Evolutionary conservation across 23 tunicate species (phyloP).

Genomic region (Halocynthia roretzi): DNA sequence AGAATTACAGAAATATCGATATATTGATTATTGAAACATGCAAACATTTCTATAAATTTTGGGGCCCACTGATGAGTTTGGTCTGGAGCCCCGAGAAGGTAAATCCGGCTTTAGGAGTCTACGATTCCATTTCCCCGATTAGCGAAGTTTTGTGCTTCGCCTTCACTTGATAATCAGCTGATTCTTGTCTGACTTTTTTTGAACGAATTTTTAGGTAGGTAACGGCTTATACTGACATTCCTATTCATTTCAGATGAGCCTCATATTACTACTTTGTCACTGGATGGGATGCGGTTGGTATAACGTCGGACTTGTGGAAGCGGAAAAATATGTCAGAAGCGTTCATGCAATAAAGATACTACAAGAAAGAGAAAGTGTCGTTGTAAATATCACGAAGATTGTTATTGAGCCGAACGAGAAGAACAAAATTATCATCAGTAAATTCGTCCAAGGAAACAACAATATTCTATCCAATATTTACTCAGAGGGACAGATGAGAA

Average conservation of each 20-base stretch:
- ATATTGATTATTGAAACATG: too few relatives aligned
- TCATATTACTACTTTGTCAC: constrained; percentile 58
- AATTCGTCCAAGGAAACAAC: neutral
- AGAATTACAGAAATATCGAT: too few relatives aligned
- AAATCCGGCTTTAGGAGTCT: too few relatives aligned
- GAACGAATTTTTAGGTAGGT: too few relatives aligned
- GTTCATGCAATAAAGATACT: neutral
- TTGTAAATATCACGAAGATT: constrained; percentile 6
- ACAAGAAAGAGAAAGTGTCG: constrained; percentile 4
- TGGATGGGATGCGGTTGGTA: constrained; percentile 96
- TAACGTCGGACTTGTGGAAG: constrained; percentile 27
- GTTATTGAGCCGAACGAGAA: neutral
- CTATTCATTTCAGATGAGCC: constrained; percentile 14
- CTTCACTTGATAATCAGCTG: neutral
- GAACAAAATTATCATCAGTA: neutral
- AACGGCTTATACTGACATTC: too few relatives aligned
- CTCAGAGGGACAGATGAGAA: too few relatives aligned
- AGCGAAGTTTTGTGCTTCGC: too few relatives aligned
- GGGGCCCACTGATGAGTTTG: too few relatives aligned
- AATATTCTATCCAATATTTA: neutral
- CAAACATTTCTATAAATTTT: too few relatives aligned
- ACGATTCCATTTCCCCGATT: too few relatives aligned
- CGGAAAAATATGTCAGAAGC: constrained; percentile 10
- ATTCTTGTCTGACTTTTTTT: neutral
- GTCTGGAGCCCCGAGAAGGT: neutral